Percentiles rank a stretch among this genome's conserved stretches.
phyloP scores from a whole-genome alignment of 2,888 invertebrate genomes.

The Boloria euphrosyne region DNA sequence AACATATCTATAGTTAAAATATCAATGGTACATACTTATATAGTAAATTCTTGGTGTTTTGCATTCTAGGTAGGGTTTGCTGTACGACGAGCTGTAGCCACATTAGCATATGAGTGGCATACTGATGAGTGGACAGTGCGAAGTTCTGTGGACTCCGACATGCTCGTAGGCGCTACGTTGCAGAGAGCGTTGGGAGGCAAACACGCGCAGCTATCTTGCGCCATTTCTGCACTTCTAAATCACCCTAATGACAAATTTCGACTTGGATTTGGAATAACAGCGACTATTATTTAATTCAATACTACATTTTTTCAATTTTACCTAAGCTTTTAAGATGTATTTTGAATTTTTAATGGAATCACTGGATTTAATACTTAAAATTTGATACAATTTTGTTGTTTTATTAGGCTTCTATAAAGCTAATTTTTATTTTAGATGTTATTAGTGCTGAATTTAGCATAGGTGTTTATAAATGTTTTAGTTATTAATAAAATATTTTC shows the following conservation, averaged over 20 bases:
- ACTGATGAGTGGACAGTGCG: conserved; percentile 69
- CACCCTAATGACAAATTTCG: conserved; percentile 78
- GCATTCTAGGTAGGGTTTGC: conserved; percentile 64
- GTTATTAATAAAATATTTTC: no score
- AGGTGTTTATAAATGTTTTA: no score
- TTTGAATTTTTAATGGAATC: neutral
- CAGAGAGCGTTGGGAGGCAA: conserved; percentile 67
- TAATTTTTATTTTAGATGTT: no score
- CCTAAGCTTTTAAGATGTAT: neutral
- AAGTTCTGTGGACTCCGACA: conserved; percentile 73
- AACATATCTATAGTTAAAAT: no score
- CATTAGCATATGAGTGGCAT: conserved; percentile 72
- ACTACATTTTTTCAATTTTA: neutral
- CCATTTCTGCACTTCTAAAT: conserved; percentile 73
- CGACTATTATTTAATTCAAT: conserved; percentile 54
- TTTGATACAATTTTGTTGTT: no score
- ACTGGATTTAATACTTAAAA: no score
- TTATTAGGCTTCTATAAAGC: no score
- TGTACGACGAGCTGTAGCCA: conserved; percentile 66
- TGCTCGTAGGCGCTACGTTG: conserved; percentile 71
- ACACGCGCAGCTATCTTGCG: conserved; percentile 63
- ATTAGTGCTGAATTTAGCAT: no score
- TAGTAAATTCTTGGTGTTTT: neutral
- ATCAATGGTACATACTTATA: no score
- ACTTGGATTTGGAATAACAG: conserved; percentile 72